These are phyloP conservation scores for Acanthochromis polyacanthus DNA, from an alignment of 2,113 vertebrate genomes.

Conservation along the genomic window DNA sequence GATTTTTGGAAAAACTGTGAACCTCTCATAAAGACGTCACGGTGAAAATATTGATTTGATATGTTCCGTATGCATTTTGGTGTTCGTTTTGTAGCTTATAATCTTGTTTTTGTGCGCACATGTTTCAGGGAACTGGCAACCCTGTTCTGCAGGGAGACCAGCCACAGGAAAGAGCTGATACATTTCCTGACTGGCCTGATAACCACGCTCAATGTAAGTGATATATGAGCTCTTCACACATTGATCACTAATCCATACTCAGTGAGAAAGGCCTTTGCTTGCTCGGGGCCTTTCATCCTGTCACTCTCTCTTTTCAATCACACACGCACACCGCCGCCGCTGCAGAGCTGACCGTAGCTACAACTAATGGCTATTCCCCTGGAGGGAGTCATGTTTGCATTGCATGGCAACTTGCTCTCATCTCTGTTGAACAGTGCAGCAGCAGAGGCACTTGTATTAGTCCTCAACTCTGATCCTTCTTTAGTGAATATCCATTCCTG, in stretches of 20 bases:
- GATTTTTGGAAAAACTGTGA: no score
- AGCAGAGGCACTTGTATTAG: constrained; percentile 2
- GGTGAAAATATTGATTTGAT: no score
- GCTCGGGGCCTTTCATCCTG: constrained; percentile 4
- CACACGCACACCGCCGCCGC: neutral
- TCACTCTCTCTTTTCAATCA: constrained; percentile 5
- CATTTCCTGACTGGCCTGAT: constrained; percentile 77
- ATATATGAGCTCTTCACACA: constrained; percentile 5
- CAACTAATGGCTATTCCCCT: constrained; percentile 32
- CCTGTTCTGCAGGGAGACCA: constrained; percentile 80
- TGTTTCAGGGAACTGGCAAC: constrained; percentile 85
- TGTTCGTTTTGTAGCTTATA: constrained; percentile 1
- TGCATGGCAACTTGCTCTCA: constrained; percentile 9
- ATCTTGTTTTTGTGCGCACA: constrained; percentile 14
- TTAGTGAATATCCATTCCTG: neutral
- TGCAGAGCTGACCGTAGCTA: constrained; percentile 21
- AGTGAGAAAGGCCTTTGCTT: neutral
- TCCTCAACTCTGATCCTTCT: constrained; percentile 12
- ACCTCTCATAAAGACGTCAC: no score
- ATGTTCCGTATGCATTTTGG: neutral
- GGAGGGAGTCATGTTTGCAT: constrained; percentile 38
- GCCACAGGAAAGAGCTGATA: constrained; percentile 79
- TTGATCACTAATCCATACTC: constrained; percentile 39
- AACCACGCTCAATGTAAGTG: constrained; percentile 74
- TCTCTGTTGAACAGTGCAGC: constrained; percentile 13